phyloP scores from a whole-genome alignment of 2,888 invertebrate species.

The Xestia sexstrigata region DNA sequence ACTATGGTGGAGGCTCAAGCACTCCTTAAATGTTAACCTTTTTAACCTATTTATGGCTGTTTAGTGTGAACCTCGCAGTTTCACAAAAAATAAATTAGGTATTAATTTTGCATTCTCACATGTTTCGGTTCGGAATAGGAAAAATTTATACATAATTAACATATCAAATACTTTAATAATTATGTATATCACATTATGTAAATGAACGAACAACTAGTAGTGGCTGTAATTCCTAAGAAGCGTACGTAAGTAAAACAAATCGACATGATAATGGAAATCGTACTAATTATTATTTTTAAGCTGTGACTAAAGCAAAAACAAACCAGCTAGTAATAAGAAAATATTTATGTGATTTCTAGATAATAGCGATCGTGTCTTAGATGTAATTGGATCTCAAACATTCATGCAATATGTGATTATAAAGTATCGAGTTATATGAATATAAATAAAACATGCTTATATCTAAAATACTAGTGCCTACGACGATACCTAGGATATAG shows the following conservation, averaged over 20 bases:
- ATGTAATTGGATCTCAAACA: slow-evolving; percentile 68
- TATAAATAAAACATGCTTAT: slow-evolving; percentile 25
- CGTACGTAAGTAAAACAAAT: background rate
- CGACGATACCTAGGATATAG: slow-evolving; percentile 32
- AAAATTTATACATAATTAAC: too few species aligned
- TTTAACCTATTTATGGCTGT: slow-evolving; percentile 30
- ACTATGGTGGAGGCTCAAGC: slow-evolving; percentile 81
- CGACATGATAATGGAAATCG: slow-evolving; percentile 16
- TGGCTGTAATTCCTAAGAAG: slow-evolving; percentile 10
- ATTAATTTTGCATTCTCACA: slow-evolving; percentile 14
- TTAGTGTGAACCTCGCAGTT: slow-evolving; percentile 11
- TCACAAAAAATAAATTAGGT: background rate
- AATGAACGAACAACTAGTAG: slow-evolving; percentile 1
- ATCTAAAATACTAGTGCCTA: slow-evolving; percentile 41
- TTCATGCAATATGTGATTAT: slow-evolving; percentile 51
- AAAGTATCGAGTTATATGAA: slow-evolving; percentile 19
- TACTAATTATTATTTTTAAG: slow-evolving; percentile 29
- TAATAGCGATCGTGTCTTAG: slow-evolving; percentile 51
- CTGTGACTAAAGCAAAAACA: slow-evolving; percentile 34
- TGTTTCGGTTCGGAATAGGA: background rate
- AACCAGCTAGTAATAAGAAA: slow-evolving; percentile 35
- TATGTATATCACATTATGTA: background rate
- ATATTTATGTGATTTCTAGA: slow-evolving; percentile 62
- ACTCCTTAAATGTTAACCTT: slow-evolving; percentile 71
- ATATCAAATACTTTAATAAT: background rate